Base-by-base conservation (phyloP, 1,140 invertebrate genomes). In the Calycopis cecrops region DNA sequence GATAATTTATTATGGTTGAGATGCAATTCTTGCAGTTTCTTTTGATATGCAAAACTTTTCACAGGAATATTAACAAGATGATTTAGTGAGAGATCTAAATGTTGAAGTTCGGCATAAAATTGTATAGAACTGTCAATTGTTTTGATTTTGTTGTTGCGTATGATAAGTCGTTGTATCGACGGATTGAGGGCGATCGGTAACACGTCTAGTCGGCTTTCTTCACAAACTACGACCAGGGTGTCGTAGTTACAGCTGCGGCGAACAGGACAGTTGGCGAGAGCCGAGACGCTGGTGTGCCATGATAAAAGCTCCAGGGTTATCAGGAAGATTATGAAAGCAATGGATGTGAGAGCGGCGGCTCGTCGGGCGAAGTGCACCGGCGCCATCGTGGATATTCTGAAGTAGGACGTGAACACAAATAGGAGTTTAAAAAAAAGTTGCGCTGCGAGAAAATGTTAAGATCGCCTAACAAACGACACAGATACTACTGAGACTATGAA, bases 151-250 rank as follows among this genome's bases (percentile, higher is more conserved):
- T 96, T 97, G 72, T 94, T 94, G 66, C 92, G 92, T 33, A 97
- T 91, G 47, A 94, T 92, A 53, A 96, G 91, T 17, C 94, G 89
- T 76, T 95, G 93, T 52, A 97, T 94, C 63, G 93, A 94, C 3
- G 96, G 96, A 84, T 97, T 98, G 42, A 98, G 88, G 0, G 96
- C 94, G 63, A 97, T 97, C 35, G 96, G 96, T 42, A 97, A 92
- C 11, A 96, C 94, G 82, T 97, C 95, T 38, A 97, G 88, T 58
- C 93, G 94, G 63, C 94, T 95, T 69, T 92, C 92, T 61, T 95
- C 91, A 79, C 96, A 97, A 48, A 92, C 91, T 0, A 97, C 96
- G n/a, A 95, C 92, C 50, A 96, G 90, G 0, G 92, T 95, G 50
- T 96, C 94, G 69, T 98, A 96, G 82, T 97, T 94, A 85, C 96